Conservation (phyloP, 2,113 vertebrate species). For the Egretta garzetta region DNA sequence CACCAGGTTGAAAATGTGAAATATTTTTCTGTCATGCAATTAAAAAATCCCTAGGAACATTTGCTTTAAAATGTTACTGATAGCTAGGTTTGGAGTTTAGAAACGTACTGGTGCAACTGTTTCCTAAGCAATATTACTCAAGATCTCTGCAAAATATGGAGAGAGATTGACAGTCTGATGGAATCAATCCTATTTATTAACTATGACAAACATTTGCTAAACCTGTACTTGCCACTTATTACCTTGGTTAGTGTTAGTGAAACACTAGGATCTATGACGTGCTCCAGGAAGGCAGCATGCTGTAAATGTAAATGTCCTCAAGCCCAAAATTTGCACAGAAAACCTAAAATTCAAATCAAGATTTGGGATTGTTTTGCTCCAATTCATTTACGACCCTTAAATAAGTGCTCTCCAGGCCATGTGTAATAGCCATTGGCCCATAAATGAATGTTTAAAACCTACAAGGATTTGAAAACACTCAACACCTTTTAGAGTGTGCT, state of each 20-base stretch:
- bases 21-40: not conserved
- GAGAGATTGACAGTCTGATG: not conserved
- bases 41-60: not conserved
- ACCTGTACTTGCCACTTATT: not conserved
- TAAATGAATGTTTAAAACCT: not conserved
- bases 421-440: not conserved
- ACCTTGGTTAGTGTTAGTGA: not conserved
- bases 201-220: not conserved
- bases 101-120: not conserved
- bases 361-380: not conserved
- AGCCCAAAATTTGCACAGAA: not conserved
- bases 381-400: not conserved
- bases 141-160: not conserved
- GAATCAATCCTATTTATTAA: not conserved
- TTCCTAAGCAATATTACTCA: not conserved
- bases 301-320: not conserved
- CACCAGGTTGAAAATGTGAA: not conserved
- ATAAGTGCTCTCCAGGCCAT: not conserved
- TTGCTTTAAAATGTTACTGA: not conserved
- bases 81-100: not conserved
- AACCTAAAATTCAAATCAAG: not conserved
- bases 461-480: not conserved
- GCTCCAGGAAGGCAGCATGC: not conserved
- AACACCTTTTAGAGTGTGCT: not conserved
- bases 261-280: not conserved